A percentile compares a stretch with the other conserved stretches of the same genome.
These are phyloP conservation scores for Aricia artaxerxes DNA, from an alignment of 2,888 invertebrate genomes.

Conservation along the genomic window DNA sequence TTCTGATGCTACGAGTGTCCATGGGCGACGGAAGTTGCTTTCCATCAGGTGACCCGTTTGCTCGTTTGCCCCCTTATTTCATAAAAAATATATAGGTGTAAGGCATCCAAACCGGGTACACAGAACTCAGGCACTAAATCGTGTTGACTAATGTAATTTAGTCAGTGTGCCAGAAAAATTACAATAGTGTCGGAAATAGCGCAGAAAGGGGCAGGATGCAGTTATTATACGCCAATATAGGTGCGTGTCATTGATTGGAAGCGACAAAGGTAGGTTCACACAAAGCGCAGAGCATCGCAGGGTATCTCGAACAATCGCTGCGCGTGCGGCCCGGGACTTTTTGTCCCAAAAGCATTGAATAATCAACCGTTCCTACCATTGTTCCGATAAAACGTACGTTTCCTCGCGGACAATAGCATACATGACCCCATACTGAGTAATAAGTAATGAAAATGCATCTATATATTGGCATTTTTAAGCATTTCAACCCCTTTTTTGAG, in stretches of 20 bases:
- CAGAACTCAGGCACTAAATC: no score
- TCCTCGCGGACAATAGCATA: conserved; percentile 64
- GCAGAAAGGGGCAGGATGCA: conserved; percentile 63
- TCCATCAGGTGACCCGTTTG: no score
- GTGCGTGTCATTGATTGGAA: conserved; percentile 64
- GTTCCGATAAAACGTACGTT: conserved; percentile 69
- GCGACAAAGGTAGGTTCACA: conserved; percentile 66
- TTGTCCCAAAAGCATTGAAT: conserved; percentile 70
- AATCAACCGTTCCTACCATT: conserved; percentile 71
- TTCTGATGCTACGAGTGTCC: no score
- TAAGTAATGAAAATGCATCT: conserved; percentile 35
- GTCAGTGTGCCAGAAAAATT: neutral
- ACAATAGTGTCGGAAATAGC: conserved; percentile 49
- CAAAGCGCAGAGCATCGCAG: conserved; percentile 66
- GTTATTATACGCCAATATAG: conserved; percentile 60
- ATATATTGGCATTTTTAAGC: conserved; percentile 6
- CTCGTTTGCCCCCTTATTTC: no score
- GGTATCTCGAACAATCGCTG: conserved; percentile 76
- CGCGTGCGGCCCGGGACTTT: conserved; percentile 69
- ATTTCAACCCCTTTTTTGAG: neutral
- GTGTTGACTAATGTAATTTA: no score
- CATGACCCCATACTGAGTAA: conserved; percentile 45
- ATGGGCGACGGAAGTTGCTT: no score
- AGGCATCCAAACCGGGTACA: no score
- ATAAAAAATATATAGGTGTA: no score